Percentiles rank a stretch among this genome's conserved stretches.
Conservation (phyloP, 2,113 vertebrate species). For the Tetrax tetrax region DNA sequence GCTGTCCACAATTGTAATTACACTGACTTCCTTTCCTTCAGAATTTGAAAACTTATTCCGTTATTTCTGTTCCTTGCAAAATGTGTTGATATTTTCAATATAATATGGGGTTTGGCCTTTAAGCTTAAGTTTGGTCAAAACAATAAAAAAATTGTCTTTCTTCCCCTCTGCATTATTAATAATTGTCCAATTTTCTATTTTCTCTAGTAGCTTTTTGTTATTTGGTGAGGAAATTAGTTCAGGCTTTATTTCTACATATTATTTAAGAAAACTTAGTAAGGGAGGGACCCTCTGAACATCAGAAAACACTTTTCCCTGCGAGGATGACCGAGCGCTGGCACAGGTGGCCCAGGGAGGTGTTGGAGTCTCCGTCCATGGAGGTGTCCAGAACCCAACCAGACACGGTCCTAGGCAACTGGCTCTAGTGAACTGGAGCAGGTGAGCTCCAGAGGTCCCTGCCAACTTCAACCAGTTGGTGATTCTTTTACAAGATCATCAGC, state of each 20-base stretch:
- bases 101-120: background rate
- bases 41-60: background rate
- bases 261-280: background rate
- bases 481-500: no score
- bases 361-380: background rate
- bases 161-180: background rate
- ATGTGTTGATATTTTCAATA: background rate
- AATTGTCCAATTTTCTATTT: background rate
- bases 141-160: background rate
- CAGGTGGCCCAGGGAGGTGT: background rate
- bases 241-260: background rate
- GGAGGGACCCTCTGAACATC: background rate
- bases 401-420: background rate
- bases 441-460: background rate
- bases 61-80: background rate
- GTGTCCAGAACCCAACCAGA: fast-evolving
- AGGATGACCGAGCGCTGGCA: fast-evolving
- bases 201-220: no score
- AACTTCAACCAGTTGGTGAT: fast-evolving
- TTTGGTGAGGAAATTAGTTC: background rate
- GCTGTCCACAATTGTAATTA: background rate
- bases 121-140: background rate
- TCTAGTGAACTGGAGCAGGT: no score
- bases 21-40: background rate
- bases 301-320: fast-evolving